Conservation (phyloP, 1,140 invertebrate species). For the Trichogramma pretiosum region DNA sequence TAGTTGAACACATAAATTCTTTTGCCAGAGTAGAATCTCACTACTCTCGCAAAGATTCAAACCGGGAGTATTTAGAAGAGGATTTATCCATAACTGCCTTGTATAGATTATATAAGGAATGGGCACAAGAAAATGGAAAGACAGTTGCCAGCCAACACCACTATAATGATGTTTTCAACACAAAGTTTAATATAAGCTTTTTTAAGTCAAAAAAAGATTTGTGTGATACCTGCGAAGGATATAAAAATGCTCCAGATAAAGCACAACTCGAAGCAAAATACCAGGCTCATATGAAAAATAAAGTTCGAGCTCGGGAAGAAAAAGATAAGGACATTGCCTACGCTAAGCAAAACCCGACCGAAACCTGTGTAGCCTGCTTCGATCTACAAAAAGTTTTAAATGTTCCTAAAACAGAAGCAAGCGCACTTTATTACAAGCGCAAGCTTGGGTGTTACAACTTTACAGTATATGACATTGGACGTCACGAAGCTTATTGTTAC, state of each 20-base stretch:
- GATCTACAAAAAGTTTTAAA: slow-evolving; percentile 19
- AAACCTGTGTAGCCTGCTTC: slow-evolving; percentile 7
- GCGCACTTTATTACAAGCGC: slow-evolving; percentile 30
- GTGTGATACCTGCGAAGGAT: not conserved
- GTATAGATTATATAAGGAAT: not conserved
- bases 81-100: too few species aligned
- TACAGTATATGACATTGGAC: slow-evolving; percentile 33
- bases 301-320: not conserved
- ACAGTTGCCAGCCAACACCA: not conserved
- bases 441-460: slow-evolving; percentile 43
- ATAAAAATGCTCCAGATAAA: not conserved
- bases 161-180: not conserved
- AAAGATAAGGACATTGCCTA: not conserved
- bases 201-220: not conserved
- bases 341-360: not conserved
- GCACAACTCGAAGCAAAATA: not conserved
- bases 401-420: slow-evolving; percentile 21
- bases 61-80: not conserved
- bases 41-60: not conserved
- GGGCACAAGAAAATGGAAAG: not conserved
- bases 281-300: not conserved
- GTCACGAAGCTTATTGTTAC: slow-evolving; percentile 30
- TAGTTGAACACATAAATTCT: not conserved
- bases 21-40: not conserved
- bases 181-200: not conserved